phyloP scores from a whole-genome alignment of 2,113 vertebrate genomes.

The Cnemophilus loriae region DNA sequence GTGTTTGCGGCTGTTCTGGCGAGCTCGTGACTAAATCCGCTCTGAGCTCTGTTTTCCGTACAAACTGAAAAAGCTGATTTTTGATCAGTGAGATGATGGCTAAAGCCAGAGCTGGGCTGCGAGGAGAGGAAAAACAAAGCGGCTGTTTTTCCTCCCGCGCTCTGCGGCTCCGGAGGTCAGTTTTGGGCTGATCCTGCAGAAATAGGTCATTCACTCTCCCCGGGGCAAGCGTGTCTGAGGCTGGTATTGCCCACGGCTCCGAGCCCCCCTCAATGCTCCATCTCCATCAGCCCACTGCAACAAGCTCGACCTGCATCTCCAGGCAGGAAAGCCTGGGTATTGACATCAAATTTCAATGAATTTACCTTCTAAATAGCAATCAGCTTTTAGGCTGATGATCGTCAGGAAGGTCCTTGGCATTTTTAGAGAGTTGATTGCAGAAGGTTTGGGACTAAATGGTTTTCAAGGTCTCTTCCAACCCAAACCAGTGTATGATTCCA shows the following conservation, averaged over 20 bases:
- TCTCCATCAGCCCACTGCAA: neutral
- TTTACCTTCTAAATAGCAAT: neutral
- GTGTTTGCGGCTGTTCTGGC: neutral
- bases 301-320: neutral
- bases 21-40: neutral
- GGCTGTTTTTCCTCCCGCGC: accelerated
- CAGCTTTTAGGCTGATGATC: neutral
- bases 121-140: neutral
- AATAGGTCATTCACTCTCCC: neutral
- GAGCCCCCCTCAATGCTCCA: accelerated
- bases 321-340: no score
- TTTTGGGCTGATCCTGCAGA: neutral
- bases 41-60: neutral
- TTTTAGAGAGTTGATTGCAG: neutral
- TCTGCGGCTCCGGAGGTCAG: accelerated
- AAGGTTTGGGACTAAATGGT: neutral
- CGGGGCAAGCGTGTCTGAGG: accelerated
- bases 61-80: neutral
- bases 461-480: neutral
- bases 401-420: neutral
- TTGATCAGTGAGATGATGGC: neutral
- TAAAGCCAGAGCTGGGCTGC: neutral
- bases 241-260: accelerated
- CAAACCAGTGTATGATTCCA: neutral
- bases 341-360: neutral